Percentiles rank a stretch among this genome's conserved stretches.
phyloP scores from a whole-genome alignment of 2,888 invertebrate genomes.

The Drymonia ruficornis region DNA sequence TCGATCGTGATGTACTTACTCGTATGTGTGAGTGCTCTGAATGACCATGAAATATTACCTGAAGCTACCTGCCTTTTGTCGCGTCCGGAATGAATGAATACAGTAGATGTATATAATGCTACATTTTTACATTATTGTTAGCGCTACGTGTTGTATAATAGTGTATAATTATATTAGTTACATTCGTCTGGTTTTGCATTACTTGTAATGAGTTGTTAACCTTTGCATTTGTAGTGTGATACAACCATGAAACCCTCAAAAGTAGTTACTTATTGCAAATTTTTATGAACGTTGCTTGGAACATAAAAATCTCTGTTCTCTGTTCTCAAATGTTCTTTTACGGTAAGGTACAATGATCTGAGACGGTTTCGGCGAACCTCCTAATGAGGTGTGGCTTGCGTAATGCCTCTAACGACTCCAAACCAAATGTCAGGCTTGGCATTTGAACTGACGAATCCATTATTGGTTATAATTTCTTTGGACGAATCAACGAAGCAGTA shows the following conservation, averaged over 20 bases:
- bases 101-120: background rate
- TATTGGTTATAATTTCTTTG: too few species aligned
- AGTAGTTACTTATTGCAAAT: too few species aligned
- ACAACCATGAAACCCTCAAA: too few species aligned
- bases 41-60: slow-evolving; percentile 36
- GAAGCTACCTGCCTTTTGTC: slow-evolving; percentile 22
- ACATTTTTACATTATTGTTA: slow-evolving; percentile 12
- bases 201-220: too few species aligned
- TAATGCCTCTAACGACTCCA: slow-evolving; percentile 18
- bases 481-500: background rate
- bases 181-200: too few species aligned
- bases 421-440: slow-evolving; percentile 12
- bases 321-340: background rate
- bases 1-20: background rate
- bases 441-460: background rate
- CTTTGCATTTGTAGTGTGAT: too few species aligned
- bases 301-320: too few species aligned
- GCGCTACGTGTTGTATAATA: background rate
- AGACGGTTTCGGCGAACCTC: slow-evolving; percentile 19
- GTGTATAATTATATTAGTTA: background rate
- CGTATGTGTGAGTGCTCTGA: slow-evolving; percentile 12
- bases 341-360: slow-evolving; percentile 12
- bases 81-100: slow-evolving; percentile 21
- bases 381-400: slow-evolving; percentile 29
- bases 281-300: too few species aligned